Base-by-base conservation (phyloP, 64 coral and sea anemone genomes). In the Porites australiensis region DNA sequence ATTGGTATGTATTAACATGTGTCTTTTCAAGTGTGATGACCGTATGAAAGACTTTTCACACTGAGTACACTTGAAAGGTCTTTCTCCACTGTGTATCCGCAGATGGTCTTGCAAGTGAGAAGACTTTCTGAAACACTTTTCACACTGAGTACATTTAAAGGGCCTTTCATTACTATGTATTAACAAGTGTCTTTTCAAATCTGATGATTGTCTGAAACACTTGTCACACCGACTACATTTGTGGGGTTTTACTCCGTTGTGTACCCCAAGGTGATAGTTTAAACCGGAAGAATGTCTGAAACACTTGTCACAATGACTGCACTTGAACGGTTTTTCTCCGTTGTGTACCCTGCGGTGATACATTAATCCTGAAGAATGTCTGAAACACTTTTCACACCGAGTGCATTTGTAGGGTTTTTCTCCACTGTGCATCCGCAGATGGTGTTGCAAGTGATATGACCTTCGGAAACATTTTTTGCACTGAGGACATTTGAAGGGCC, bases 401-500 rank as follows among this genome's bases (percentile, higher is more conserved):
- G 64, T 67, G 0, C 64, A 67, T 67, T 65, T 46, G 18, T 47
- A 77, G 8, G 74, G 74, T 19, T 77, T 77, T 18, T 77, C 74
- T 15, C 23, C 74, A 49, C 44, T 77, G 50, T 77, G 74, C 8
- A 77, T 49, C 27, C 44, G 5, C 27, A 87, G 19, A 76, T 92
- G 90, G 4, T 20, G 23, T 21, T 43, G 61, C 70, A 77, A 58
- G 50, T 45, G n/a, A 14, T 15, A n/a, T 44, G 48, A 57, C 10
- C n/a, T 16, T 19, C 12, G 13, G 61, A 82, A 82, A 52, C 14
- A 52, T 58, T 58, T 82, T 19, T 45, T 15, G 23, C 79, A 82
- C 50, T 61, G 51, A 57, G 27, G 12, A 82, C 79, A 82, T 82
- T 82, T 57, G 6, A 82, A 82, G 13, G 79, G 79, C 16, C 61